phyloP scores from a whole-genome alignment of 2,797 vertebrate species.

The Epinephelus coioides region DNA sequence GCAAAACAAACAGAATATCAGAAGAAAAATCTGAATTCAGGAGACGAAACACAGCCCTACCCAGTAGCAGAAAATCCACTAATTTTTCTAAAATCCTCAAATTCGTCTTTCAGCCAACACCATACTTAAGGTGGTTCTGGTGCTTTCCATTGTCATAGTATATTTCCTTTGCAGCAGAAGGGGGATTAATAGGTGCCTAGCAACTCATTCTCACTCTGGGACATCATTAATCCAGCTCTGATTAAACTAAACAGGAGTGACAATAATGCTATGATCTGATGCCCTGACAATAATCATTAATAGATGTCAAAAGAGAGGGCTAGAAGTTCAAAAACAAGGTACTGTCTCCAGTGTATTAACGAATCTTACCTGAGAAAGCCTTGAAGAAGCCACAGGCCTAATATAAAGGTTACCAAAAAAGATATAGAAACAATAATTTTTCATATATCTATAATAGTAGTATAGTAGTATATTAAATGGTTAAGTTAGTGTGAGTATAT shows the following conservation, averaged over 20 bases:
- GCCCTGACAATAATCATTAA: too few species aligned
- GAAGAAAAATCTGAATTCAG: neutral
- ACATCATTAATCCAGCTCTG: neutral
- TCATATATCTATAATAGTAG: too few species aligned
- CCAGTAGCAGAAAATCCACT: too few species aligned
- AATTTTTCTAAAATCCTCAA: too few species aligned
- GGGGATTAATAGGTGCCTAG: neutral
- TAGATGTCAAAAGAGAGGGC: too few species aligned
- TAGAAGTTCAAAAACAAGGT: too few species aligned
- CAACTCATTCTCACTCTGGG: neutral
- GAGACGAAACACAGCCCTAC: too few species aligned
- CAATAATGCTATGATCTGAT: neutral
- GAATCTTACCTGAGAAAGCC: neutral
- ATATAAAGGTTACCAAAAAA: neutral
- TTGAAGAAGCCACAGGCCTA: neutral
- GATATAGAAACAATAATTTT: neutral
- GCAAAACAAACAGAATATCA: neutral
- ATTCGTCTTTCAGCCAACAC: too few species aligned
- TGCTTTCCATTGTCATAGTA: too few species aligned
- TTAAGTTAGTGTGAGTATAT: slow-evolving; percentile 4
- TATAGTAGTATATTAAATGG: neutral
- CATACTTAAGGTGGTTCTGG: too few species aligned
- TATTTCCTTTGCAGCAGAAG: too few species aligned
- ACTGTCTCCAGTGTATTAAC: neutral
- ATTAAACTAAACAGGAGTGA: neutral